Evolutionary conservation across 2,888 invertebrate species (phyloP), one percentile per base, ranked within the genome.

Genomic region (Epinotia bilunana): DNA sequence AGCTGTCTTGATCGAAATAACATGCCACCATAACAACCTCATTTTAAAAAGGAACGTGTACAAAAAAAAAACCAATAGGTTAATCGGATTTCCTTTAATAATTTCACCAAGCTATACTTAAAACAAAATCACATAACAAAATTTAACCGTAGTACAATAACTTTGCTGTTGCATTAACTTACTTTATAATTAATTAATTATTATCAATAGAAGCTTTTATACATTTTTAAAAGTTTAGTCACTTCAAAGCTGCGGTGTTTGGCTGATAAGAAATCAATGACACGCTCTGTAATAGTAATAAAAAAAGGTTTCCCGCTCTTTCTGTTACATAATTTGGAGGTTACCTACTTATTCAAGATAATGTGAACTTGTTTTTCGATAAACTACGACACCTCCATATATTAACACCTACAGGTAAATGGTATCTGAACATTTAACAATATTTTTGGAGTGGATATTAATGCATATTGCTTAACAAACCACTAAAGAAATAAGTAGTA

Each of bases 101-200:
- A 80, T 84, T 69, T 82, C 82, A 79, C 81, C 81, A 80, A 78
- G 82, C 77, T 78, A 86, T 78, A 86, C 87, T 85, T 80, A 81
- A 78, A 86, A 85, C 81, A 81, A 81, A 86, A 86, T 81, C 83
- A 85, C 83, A 82, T 84, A 87, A 86, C 83, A 83, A 83, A 82
- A 81, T 64, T 55, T 78, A 77, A 82, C 78, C 73, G 60, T 81
- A 85, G 83, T 83, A 73, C 71, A 77, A 80, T 79, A 80, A 78
- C 79, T 39, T 76, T 77, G 79, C 77, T 79, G 74, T 78, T 71
- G 69, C n/a, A n/a, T n/a, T n/a, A n/a, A n/a, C 78, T 65, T 81
- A 79, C 79, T 80, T 79, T 79, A 80, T 76, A 78, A 74, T 80
- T 79, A 79, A 76, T 72, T 77, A 74, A 71, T 71, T 77, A 39